Percentiles rank a stretch among this genome's conserved stretches.
phyloP scores from a whole-genome alignment of 1,140 invertebrate species.

The Pseudomyrmex pallidus region DNA sequence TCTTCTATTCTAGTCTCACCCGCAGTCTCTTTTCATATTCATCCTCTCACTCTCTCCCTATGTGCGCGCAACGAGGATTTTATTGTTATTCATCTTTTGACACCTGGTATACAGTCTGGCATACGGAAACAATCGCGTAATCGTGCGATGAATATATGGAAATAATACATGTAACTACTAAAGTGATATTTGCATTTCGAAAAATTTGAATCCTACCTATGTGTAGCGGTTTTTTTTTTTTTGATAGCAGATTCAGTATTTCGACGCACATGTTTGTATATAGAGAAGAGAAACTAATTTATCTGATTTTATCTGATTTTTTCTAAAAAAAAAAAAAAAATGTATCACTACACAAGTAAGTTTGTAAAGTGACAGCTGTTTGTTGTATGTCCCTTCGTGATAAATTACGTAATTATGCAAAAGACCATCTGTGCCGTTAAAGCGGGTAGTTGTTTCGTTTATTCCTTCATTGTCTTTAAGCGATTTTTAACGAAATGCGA shows the following conservation, averaged over 20 bases:
- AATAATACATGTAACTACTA: no score
- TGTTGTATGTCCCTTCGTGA: background rate
- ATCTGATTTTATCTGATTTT: background rate
- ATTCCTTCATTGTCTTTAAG: slow-evolving; percentile 2
- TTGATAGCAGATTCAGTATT: no score
- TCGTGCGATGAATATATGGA: background rate
- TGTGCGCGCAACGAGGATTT: background rate
- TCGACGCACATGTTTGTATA: background rate
- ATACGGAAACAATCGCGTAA: background rate
- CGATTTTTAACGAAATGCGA: slow-evolving; percentile 49
- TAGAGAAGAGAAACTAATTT: background rate
- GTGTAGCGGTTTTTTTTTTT: no score
- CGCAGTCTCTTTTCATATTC: background rate
- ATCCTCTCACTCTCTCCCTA: background rate
- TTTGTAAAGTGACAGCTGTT: background rate
- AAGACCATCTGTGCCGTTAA: background rate
- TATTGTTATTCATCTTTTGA: background rate
- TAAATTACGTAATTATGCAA: background rate
- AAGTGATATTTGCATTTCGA: no score
- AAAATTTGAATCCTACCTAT: background rate
- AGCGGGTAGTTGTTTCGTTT: slow-evolving; percentile 27
- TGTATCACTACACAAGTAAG: background rate
- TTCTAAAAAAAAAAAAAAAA: background rate
- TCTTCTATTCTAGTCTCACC: slow-evolving; percentile 2
- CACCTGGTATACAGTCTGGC: background rate